Base-by-base conservation (phyloP, 2,888 invertebrate species). In the Papilio elwesi region DNA sequence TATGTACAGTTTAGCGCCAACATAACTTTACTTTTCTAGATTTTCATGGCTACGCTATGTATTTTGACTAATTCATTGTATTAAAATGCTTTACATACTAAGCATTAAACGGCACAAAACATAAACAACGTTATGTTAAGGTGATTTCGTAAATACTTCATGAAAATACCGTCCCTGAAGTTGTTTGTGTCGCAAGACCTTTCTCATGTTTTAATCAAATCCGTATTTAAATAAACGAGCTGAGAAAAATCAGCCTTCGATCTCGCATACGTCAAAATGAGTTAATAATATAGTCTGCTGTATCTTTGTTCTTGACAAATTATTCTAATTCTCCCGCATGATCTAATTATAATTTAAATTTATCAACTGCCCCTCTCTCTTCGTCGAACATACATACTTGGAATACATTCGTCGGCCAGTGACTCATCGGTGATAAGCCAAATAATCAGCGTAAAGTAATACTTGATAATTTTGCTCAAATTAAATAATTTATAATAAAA, bases 81-180 rank as follows among this genome's bases (percentile, higher is more conserved):
- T 26, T 2, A 26, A 26, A 26, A 26, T 26, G 4, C 4, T 26
- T 26, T 2, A 26, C 38, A 38, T 59, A 59, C n/a, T 43, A 15
- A 15, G 2, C 11, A 43, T 62, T 10, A n/a, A 43, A 43, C 36
- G 3, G 38, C 13, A 38, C 13, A 38, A 3, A 36, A 36, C 36
- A 1, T 43, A 43, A 43, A 43, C 8, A 16, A 11, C 15, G 52
- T 66, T 6, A 38, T 26, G 36, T 65, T 16, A 63, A 63, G 48
- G 16, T 9, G 53, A 13, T 66, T 52, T 38, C 38, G n/a, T 52
- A 36, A 66, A 52, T 66, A 52, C 38, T 51, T 65, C 36, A 65
- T 51, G 65, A 65, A 65, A 65, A 65, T 65, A 26, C 36, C 36
- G 68, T 36, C 68, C 57, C 36, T 68, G 68, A 68, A 49, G 68